Evolutionary conservation across 2,888 invertebrate genomes (phyloP).

Genomic region (Drosophila borealis): DNA sequence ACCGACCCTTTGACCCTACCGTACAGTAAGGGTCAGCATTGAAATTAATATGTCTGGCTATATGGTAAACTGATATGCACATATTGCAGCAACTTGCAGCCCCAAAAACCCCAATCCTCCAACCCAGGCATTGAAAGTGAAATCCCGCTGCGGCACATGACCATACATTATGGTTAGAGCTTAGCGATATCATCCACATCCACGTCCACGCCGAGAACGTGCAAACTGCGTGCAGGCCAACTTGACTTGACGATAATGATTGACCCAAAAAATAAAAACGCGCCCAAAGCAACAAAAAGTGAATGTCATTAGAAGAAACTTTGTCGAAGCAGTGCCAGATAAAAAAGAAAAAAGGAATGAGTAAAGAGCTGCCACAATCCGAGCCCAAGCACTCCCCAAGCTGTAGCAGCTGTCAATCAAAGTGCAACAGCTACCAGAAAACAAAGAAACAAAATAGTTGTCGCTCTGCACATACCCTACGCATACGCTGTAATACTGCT

Average conservation of each 20-base stretch:
- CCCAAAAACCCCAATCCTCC: conserved; percentile 58
- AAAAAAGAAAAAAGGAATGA: conserved; percentile 42
- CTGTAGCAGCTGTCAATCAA: conserved; percentile 77
- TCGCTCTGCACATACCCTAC: not conserved
- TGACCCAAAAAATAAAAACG: conserved; percentile 67
- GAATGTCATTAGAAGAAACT: conserved; percentile 76
- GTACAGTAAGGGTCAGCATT: conserved; percentile 30
- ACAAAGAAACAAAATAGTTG: conserved; percentile 4
- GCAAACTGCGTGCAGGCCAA: conserved; percentile 75
- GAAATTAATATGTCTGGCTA: conserved; percentile 62
- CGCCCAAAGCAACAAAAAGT: conserved; percentile 59
- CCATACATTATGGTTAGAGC: conserved; percentile 51
- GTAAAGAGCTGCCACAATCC: conserved; percentile 42
- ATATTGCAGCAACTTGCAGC: conserved; percentile 11
- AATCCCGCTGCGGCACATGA: conserved; percentile 59
- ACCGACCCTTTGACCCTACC: conserved; percentile 57
- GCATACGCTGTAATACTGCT: conserved; percentile 34
- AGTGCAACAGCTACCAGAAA: conserved; percentile 42
- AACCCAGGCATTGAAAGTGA: conserved; percentile 77
- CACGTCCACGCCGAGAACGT: conserved; percentile 49
- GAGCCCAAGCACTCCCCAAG: conserved; percentile 43
- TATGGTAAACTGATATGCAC: conserved; percentile 56
- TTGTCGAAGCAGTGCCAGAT: conserved; percentile 68
- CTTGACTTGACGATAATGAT: conserved; percentile 79
- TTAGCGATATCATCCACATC: conserved; percentile 55